These are phyloP conservation scores for Aphyosemion australe DNA, from an alignment of 2,113 vertebrate species.

Conservation along the genomic window DNA sequence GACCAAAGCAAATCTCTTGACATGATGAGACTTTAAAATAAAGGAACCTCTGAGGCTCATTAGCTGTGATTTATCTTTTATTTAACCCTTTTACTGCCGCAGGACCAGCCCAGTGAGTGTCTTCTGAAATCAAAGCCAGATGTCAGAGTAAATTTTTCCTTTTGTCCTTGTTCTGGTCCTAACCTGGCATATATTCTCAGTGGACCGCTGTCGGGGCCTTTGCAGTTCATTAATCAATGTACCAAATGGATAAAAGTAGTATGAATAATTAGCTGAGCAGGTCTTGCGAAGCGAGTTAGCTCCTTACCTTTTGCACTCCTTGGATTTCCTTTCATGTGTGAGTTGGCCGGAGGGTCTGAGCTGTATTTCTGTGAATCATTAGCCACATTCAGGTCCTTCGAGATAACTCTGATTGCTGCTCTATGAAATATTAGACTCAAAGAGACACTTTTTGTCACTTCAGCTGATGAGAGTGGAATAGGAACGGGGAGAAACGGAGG, in stretches of 20 bases:
- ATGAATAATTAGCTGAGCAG: slow-evolving; percentile 44
- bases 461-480: slow-evolving; percentile 39
- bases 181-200: slow-evolving; percentile 9
- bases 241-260: slow-evolving; percentile 24
- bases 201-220: background rate
- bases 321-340: slow-evolving; percentile 44
- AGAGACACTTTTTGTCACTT: slow-evolving; percentile 47
- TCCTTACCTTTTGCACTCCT: slow-evolving; percentile 42
- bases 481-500: background rate
- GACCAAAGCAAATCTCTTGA: background rate
- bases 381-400: slow-evolving; percentile 34
- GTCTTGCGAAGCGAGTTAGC: slow-evolving; percentile 14
- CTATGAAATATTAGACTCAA: slow-evolving; percentile 36
- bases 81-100: background rate
- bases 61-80: background rate
- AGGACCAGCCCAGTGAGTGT: background rate
- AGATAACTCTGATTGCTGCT: slow-evolving; percentile 38
- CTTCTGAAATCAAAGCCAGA: background rate
- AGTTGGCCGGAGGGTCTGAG: slow-evolving; percentile 45
- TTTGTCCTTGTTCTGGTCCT: background rate
- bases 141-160: background rate
- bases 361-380: slow-evolving; percentile 50
- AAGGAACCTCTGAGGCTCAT: background rate
- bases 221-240: background rate
- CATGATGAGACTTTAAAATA: background rate